These are phyloP conservation scores for Anguilla rostrata DNA, from an alignment of 2,113 vertebrate species.

Conservation along the genomic window DNA sequence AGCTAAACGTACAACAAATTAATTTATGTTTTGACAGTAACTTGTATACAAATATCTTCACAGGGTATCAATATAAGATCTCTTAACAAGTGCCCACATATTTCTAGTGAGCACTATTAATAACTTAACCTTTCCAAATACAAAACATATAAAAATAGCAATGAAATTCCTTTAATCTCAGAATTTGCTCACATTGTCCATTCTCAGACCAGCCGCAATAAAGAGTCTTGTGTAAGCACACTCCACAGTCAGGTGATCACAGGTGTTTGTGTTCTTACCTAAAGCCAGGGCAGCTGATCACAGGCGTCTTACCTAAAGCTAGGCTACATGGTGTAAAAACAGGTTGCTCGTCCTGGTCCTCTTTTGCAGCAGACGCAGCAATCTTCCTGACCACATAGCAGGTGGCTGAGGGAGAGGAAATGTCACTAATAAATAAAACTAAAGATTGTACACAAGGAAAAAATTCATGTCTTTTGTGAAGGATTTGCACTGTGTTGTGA, in stretches of 20 bases:
- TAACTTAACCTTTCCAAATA: not conserved
- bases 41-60: too few species aligned
- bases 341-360: conserved; percentile 54
- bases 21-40: too few species aligned
- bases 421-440: not conserved
- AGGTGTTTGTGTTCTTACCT: not conserved
- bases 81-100: not conserved
- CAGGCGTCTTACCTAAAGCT: conserved; percentile 51
- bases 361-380: conserved; percentile 47
- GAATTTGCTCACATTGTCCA: not conserved
- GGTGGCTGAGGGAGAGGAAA: conserved; percentile 50
- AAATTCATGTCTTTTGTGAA: too few species aligned
- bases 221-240: not conserved
- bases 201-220: not conserved
- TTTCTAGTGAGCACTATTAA: not conserved
- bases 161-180: not conserved
- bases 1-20: not conserved
- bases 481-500: too few species aligned
- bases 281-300: too few species aligned
- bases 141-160: not conserved
- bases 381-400: conserved; percentile 69
- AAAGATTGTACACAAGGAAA: too few species aligned
- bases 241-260: too few species aligned
- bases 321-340: conserved; percentile 60
- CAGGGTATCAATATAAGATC: too few species aligned